Evolutionary conservation across 2,797 vertebrate species (phyloP).

Genomic region (Pristis pectinata): DNA sequence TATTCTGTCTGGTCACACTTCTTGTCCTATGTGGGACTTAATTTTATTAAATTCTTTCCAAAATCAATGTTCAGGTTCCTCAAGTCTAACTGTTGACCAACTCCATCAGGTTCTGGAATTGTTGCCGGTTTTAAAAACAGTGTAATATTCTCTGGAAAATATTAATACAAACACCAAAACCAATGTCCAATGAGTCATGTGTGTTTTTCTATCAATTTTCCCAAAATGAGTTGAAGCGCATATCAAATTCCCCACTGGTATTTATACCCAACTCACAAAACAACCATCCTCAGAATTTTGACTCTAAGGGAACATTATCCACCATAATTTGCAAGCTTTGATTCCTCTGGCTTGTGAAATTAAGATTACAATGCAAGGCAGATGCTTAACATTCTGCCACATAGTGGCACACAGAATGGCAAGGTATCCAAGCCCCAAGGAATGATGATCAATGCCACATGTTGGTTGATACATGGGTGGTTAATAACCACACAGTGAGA

Average conservation of each 20-base stretch:
- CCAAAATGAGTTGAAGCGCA: background rate
- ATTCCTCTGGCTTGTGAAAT: background rate
- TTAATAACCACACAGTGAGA: background rate
- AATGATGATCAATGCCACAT: background rate
- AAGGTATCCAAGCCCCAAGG: too few species aligned
- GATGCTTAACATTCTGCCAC: background rate
- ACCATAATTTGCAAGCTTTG: background rate
- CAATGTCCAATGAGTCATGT: background rate
- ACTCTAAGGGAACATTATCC: background rate
- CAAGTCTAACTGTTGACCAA: background rate
- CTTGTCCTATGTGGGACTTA: background rate
- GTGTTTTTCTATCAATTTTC: background rate
- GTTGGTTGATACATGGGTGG: background rate
- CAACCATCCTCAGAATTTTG: background rate
- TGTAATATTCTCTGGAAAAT: background rate
- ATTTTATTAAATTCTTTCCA: background rate
- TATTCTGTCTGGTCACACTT: background rate
- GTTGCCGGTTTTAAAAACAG: background rate
- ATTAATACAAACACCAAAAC: background rate
- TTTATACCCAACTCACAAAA: background rate
- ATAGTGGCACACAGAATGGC: background rate
- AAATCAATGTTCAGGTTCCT: background rate
- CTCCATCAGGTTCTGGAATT: background rate
- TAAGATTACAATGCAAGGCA: background rate
- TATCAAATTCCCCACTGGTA: background rate